Conservation (phyloP, 2,113 vertebrate genomes). For the Gambusia affinis region DNA sequence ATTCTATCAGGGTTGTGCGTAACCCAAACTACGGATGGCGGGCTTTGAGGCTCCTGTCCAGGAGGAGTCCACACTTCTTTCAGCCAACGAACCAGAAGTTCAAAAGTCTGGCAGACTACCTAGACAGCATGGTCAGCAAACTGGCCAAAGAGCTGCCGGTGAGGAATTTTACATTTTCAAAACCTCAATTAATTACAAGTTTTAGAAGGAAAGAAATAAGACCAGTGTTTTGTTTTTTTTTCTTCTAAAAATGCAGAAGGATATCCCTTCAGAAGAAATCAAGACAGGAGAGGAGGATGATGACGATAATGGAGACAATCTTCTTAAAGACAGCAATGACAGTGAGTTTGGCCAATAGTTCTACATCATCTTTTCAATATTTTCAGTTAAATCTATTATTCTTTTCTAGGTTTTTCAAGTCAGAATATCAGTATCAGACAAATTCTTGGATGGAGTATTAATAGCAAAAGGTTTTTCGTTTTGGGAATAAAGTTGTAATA, state of each 20-base stretch:
- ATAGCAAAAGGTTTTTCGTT: too few relatives aligned
- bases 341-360: slow-evolving; percentile 81
- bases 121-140: slow-evolving; percentile 99
- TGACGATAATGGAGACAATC: slow-evolving; percentile 96
- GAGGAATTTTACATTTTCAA: slow-evolving; percentile 55
- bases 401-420: too few relatives aligned
- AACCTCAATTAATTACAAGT: neutral
- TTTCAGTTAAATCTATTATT: too few relatives aligned
- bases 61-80: slow-evolving; percentile 98
- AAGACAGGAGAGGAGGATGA: slow-evolving; percentile 98
- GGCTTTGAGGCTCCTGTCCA: slow-evolving; percentile 90
- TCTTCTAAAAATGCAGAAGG: slow-evolving; percentile 67
- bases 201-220: neutral
- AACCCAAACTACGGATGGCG: slow-evolving; percentile 99
- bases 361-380: neutral
- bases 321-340: slow-evolving; percentile 97
- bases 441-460: too few relatives aligned
- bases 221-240: neutral
- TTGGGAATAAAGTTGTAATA: too few relatives aligned
- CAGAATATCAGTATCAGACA: too few relatives aligned
- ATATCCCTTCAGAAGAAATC: slow-evolving; percentile 98
- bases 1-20: slow-evolving; percentile 86
- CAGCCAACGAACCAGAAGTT: slow-evolving; percentile 98
- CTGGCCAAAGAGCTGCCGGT: slow-evolving; percentile 98
- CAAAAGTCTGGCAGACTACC: slow-evolving; percentile 96